Evolutionary conservation across 2,888 invertebrate genomes (phyloP).

Genomic region (Alviniconcha strummeri): DNA sequence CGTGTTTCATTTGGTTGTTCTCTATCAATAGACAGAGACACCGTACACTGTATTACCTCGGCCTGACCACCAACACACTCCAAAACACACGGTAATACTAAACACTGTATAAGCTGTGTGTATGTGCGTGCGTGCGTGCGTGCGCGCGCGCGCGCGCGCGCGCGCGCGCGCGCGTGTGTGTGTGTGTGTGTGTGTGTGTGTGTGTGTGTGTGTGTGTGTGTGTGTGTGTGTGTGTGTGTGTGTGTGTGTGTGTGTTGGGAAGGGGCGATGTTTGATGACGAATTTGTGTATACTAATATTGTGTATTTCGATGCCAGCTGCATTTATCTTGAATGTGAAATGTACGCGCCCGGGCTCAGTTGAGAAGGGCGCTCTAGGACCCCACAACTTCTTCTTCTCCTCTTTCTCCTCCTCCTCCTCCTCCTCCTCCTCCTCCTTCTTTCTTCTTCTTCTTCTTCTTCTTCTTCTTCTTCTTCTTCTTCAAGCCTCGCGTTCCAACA

Average conservation of each 20-base stretch:
- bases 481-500: too few relatives aligned
- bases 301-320: not conserved
- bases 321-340: not conserved
- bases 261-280: not conserved
- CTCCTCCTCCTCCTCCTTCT: too few relatives aligned
- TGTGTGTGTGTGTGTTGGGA: not conserved
- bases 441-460: too few relatives aligned
- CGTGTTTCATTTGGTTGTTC: too few relatives aligned
- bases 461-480: too few relatives aligned
- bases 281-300: not conserved
- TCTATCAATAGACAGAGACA: too few relatives aligned
- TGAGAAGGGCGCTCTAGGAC: too few relatives aligned
- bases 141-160: not conserved
- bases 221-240: not conserved
- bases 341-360: not conserved
- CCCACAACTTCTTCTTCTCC: not conserved
- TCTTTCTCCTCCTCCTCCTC: not conserved
- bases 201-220: not conserved
- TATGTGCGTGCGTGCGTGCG: not conserved
- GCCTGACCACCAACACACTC: too few relatives aligned
- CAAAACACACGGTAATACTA: too few relatives aligned
- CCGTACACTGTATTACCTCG: too few relatives aligned
- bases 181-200: not conserved
- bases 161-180: not conserved
- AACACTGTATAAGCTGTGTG: not conserved